A percentile compares a stretch with the other conserved stretches of the same genome.
These are phyloP conservation scores for Onchidella celtica DNA, from an alignment of 2,888 invertebrate species.

Conservation along the genomic window DNA sequence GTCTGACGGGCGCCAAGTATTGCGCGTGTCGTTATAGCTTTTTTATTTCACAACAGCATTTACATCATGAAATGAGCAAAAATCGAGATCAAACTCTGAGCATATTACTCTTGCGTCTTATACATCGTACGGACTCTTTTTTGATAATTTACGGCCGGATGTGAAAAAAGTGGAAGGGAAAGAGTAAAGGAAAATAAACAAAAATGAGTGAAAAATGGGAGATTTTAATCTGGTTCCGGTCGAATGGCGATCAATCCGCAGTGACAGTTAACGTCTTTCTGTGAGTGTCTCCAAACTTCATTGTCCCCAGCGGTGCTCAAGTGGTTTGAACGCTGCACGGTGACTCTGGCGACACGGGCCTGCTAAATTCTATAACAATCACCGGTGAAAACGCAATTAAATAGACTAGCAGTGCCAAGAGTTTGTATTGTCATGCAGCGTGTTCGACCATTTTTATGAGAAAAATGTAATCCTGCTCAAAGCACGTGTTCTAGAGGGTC, in stretches of 20 bases:
- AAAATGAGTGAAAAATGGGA: no score
- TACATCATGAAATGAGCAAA: background rate
- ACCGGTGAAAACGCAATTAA: constrained; percentile 35
- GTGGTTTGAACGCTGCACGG: constrained; percentile 39
- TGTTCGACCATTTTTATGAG: background rate
- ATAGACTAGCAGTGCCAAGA: constrained; percentile 12
- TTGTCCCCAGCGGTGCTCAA: constrained; percentile 15
- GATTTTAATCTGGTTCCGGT: constrained; percentile 48
- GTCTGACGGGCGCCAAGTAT: background rate
- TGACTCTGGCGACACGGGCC: background rate
- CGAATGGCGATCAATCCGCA: constrained; percentile 36
- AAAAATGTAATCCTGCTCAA: background rate
- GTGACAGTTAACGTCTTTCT: constrained; percentile 47
- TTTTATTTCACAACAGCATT: constrained; percentile 12
- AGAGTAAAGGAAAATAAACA: no score
- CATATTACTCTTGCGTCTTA: background rate
- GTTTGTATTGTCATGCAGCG: constrained; percentile 6
- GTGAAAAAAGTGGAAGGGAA: constrained; percentile 20
- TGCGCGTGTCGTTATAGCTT: constrained; percentile 29
- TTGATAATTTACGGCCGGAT: constrained; percentile 30
- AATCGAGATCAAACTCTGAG: background rate
- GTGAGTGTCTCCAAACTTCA: constrained; percentile 4
- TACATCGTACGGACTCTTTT: background rate
- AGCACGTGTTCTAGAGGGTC: background rate
- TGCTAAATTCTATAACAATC: background rate